Base-by-base conservation (phyloP, 2,888 invertebrate genomes). In the Laothoe populi region DNA sequence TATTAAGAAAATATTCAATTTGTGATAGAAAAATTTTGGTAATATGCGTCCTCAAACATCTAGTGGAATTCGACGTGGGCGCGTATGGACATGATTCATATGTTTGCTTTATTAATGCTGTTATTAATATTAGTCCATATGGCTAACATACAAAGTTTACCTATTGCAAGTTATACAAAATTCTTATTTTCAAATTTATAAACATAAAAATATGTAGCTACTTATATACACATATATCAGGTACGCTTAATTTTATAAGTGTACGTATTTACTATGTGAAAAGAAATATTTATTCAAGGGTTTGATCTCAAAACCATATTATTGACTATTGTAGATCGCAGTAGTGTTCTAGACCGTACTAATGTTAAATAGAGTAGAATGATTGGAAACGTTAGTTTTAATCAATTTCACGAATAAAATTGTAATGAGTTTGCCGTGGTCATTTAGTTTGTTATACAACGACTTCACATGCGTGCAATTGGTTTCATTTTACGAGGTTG, bases 381-480 rank as follows among this genome's bases (percentile, higher is more conserved):
- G 53, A 61, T 61, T 53, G 42, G 38, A 49, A 49, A 49, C 42
- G 53, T 38, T 31, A 49, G 49, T 53, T 61, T 53, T 53, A 61
- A 61, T 61, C 49, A 53, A 42, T 49, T 40, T 53, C 26, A 10
- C n/a, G 49, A 61, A 61, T 53, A 53, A 40, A 53, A 42, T 16
- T 19, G 42, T 61, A 40, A 26, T 21, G 49, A 40, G 21, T 61
- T 26, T 61, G 49, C 26, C 21, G 60, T 61, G 40, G 38, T 24
- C 60, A 40, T 60, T 60, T 60, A 65, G 71, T 70, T 74, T 78
- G 73, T 78, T 75, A 75, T 73, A 72, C 66, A 69, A 74, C 31
- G 68, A 74, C 77, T 84, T 80, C 86, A 86, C 81, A 77, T 79
- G 83, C 88, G 85, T 88, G 84, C 87, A 87, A 90, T 90, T 88